Evolutionary conservation across 2,888 invertebrate species (phyloP).

Genomic region (Gryllus longicercus): DNA sequence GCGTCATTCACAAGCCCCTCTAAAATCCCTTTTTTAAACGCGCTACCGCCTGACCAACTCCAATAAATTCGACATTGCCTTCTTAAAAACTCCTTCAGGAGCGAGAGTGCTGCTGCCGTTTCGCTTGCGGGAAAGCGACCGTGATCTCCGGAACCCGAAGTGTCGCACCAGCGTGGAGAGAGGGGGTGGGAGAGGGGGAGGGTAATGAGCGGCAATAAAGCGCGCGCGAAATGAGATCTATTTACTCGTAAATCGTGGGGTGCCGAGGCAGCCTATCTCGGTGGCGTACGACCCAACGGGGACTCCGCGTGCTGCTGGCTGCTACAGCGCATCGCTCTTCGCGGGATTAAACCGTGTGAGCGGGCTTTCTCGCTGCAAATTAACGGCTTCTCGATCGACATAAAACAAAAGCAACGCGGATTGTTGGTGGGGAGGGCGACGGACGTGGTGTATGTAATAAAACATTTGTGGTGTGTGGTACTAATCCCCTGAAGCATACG

Average conservation of each 20-base stretch:
- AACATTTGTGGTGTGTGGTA: too few species aligned
- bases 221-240: background rate
- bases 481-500: too few species aligned
- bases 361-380: background rate
- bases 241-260: slow-evolving; percentile 17
- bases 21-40: too few species aligned
- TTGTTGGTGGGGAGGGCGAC: background rate
- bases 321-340: background rate
- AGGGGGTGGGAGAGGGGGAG: background rate
- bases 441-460: too few species aligned
- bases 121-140: background rate
- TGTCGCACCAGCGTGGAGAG: background rate
- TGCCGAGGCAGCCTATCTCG: background rate
- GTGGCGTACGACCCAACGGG: background rate
- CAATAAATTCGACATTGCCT: slow-evolving; percentile 6
- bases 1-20: too few species aligned
- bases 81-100: background rate
- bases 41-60: background rate
- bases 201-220: background rate
- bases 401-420: background rate
- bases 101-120: background rate
- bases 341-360: background rate
- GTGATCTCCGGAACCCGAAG: background rate
- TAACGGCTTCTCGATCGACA: background rate
- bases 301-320: background rate